phyloP scores from a whole-genome alignment of 92 coral and sea anemone genomes.

The Umimayanthus kanabou region DNA sequence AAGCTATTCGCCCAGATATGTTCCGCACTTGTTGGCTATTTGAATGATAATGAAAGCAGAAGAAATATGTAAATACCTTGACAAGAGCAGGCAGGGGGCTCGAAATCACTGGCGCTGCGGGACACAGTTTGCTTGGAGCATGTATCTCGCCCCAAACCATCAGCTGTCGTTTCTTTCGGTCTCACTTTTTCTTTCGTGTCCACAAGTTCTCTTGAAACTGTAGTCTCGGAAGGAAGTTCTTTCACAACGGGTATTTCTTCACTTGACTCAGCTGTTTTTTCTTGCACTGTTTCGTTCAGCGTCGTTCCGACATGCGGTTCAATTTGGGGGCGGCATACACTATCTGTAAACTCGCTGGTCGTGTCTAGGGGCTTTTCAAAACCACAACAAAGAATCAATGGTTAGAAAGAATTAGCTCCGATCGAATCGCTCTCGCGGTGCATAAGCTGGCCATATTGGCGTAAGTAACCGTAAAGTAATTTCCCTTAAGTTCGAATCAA shows the following conservation, averaged over 20 bases:
- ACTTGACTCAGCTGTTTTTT: constrained; percentile 2
- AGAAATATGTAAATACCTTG: constrained; percentile 82
- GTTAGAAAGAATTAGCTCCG: constrained; percentile 41
- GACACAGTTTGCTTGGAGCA: constrained; percentile 63
- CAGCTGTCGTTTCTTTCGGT: constrained; percentile 25
- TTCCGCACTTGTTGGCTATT: constrained; percentile 42
- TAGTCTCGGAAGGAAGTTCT: constrained; percentile 7
- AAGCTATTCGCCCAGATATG: constrained; percentile 22
- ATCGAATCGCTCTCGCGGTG: constrained; percentile 42
- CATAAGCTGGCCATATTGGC: constrained; percentile 34
- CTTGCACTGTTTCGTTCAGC: constrained; percentile 28
- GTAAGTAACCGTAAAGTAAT: constrained; percentile 25
- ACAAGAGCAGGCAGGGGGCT: constrained; percentile 83
- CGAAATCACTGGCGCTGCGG: constrained; percentile 77
- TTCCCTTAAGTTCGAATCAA: constrained; percentile 30
- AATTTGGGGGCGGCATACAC: constrained; percentile 44
- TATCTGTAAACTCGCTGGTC: constrained; percentile 33
- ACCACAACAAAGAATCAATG: constrained; percentile 48
- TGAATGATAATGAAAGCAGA: constrained; percentile 65
- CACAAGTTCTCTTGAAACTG: constrained; percentile 8
- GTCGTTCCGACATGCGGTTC: constrained; percentile 42
- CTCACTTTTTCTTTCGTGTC: constrained; percentile 25
- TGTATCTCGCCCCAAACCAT: constrained; percentile 30
- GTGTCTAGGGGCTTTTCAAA: constrained; percentile 49
- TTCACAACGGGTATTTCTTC: constrained; percentile 17